Base-by-base conservation (phyloP, 2,797 vertebrate genomes). In the Muraenolepis orangiensis region DNA sequence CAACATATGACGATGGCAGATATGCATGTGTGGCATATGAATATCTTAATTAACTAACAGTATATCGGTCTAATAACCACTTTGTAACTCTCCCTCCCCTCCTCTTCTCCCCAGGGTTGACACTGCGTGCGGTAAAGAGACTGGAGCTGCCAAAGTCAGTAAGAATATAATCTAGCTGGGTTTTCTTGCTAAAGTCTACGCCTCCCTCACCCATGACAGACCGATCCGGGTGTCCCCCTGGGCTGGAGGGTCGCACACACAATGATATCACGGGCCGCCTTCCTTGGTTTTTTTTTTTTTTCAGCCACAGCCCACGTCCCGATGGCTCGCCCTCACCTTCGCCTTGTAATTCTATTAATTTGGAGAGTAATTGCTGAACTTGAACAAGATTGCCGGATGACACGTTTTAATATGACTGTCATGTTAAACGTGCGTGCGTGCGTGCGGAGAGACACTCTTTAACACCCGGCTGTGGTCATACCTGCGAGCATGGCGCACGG, bases 71-170 rank as follows among this genome's bases (percentile, higher is more conserved):
- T n/a, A n/a, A n/a, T n/a, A n/a, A n/a, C 32, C 18, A 3, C 71
- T 71, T 4, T 29, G 28, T 4, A 0, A 14, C 34, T 5, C 1
- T 26, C 6, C 46, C 11, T 31, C 32, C 28, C 4, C 8, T 66
- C 38, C 57, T 28, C 31, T 16, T 73, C 23, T 73, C 80, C 79
- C 16, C 78, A 97, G 96, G 95, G 93, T 95, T 89, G 96, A 97
- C 81, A 93, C 93, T 94, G 89, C 96, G 90, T 93, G 95, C 93
- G 95, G 96, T 97, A 98, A 96, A 98, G 96, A 98, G 95, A 95
- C 96, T 91, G 97, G 97, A 98, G 95, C 96, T 96, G 94, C 96
- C 97, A 98, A 98, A 98, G 97, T 98, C 97, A 98, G 97, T 98
- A 98, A 98, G 96, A 98, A 98, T 97, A 96, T 96, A 93, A 95